These are phyloP conservation scores for Phrynosoma platyrhinos DNA, from an alignment of 2,113 vertebrate genomes.

Conservation along the genomic window DNA sequence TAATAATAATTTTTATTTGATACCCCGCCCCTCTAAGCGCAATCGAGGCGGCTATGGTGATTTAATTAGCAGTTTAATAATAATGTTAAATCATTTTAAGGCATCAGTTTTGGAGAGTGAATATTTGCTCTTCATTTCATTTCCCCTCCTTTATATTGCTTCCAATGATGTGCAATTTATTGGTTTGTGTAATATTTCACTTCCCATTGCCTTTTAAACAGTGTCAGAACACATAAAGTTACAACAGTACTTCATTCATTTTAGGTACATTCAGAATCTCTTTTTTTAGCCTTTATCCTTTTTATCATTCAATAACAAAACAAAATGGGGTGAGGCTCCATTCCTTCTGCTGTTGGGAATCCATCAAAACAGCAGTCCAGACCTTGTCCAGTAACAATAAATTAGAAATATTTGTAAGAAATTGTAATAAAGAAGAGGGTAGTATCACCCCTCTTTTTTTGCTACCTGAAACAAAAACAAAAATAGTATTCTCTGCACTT, in stretches of 20 bases:
- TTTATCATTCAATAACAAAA: neutral
- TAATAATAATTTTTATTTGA: no score
- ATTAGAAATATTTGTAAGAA: no score
- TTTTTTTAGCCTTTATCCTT: neutral
- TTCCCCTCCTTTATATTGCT: neutral
- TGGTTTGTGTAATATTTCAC: neutral
- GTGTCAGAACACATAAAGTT: neutral
- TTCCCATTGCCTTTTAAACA: neutral
- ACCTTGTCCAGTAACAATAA: neutral
- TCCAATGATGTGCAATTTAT: neutral
- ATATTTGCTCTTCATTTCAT: slow-evolving; percentile 24
- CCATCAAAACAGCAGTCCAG: neutral
- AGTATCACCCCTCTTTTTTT: neutral
- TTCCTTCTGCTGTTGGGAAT: neutral
- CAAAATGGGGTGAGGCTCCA: slow-evolving; percentile 5
- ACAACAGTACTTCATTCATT: neutral
- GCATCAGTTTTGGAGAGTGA: neutral
- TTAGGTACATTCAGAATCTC: neutral
- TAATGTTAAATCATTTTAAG: neutral
- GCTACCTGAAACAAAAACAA: neutral
- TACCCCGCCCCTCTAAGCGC: no score
- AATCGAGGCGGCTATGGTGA: no score
- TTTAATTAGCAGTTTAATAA: slow-evolving; percentile 9
- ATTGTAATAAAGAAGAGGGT: neutral
- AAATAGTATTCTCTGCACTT: neutral